Conservation (phyloP, 2,113 vertebrate genomes). For the Strix uralensis region DNA sequence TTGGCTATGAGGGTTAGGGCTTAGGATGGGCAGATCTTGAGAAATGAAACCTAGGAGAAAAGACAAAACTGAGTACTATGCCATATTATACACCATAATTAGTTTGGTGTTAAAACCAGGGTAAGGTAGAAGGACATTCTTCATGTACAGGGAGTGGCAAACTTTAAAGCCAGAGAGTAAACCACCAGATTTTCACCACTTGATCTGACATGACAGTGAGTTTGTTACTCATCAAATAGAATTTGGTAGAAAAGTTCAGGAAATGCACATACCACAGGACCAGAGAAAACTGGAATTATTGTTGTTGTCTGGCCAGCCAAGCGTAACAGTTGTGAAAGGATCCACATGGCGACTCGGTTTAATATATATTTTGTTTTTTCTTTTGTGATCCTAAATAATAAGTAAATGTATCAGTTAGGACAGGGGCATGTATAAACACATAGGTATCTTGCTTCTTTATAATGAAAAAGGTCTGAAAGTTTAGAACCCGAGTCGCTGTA, state of each 20-base stretch:
- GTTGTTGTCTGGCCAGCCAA: constrained; percentile 63
- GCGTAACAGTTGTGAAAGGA: constrained; percentile 60
- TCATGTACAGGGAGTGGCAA: not conserved
- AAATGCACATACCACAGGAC: constrained; percentile 72
- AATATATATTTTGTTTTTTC: constrained; percentile 12
- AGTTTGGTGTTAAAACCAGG: not conserved
- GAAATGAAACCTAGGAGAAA: not conserved
- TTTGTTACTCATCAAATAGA: not conserved
- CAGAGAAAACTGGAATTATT: constrained; percentile 56
- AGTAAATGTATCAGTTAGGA: not conserved
- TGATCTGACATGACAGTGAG: not conserved
- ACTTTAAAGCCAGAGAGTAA: not conserved
- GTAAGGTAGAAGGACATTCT: not conserved
- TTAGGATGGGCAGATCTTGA: not conserved
- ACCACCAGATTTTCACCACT: not conserved
- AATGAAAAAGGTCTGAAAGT: not conserved
- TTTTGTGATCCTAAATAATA: constrained; percentile 39
- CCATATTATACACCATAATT: not conserved
- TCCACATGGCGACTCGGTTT: constrained; percentile 57
- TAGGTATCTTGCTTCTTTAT: not conserved
- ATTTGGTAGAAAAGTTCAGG: not conserved
- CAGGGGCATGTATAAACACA: not conserved
- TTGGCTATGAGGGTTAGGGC: not conserved
- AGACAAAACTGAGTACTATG: not conserved
- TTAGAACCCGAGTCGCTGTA: not conserved